These are phyloP conservation scores for Martes flavigula DNA, from an alignment of 2,797 vertebrate species.

Conservation along the genomic window DNA sequence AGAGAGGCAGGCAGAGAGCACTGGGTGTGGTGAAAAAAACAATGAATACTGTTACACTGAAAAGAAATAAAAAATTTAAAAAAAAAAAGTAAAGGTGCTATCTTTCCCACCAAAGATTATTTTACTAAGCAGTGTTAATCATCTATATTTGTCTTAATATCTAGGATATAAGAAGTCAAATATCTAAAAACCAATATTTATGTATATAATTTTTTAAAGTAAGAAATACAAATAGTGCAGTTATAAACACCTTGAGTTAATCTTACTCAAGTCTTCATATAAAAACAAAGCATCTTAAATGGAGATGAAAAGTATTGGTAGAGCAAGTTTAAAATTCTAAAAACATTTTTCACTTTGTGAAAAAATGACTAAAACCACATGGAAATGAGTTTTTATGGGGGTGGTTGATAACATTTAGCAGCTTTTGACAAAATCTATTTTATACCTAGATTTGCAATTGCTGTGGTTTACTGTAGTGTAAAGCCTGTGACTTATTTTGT, in stretches of 20 bases:
- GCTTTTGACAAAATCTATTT: slow-evolving; percentile 44
- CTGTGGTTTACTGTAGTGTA: not conserved
- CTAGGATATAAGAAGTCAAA: slow-evolving; percentile 11
- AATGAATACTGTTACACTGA: too few relatives aligned
- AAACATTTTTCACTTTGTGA: slow-evolving; percentile 5
- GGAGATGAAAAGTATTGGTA: not conserved
- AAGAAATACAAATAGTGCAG: not conserved
- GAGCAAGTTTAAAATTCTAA: slow-evolving; percentile 7
- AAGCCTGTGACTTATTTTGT: slow-evolving; percentile 17
- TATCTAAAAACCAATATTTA: not conserved
- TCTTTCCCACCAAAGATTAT: not conserved
- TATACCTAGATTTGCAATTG: not conserved
- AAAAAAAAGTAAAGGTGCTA: not conserved
- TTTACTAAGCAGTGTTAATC: slow-evolving; percentile 21
- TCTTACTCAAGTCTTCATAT: not conserved
- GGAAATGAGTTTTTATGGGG: not conserved
- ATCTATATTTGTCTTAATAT: not conserved
- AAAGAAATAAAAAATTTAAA: too few relatives aligned
- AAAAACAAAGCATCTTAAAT: slow-evolving; percentile 24
- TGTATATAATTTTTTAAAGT: not conserved
- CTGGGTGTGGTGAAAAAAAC: too few relatives aligned
- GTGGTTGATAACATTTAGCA: not conserved
- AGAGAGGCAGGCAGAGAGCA: too few relatives aligned
- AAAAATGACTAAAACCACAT: not conserved
- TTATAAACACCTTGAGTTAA: slow-evolving; percentile 1